A percentile compares a stretch with the other conserved stretches of the same genome.
Evolutionary conservation across 2,797 vertebrate genomes (phyloP).

Genomic region (Uromys caudimaculatus): DNA sequence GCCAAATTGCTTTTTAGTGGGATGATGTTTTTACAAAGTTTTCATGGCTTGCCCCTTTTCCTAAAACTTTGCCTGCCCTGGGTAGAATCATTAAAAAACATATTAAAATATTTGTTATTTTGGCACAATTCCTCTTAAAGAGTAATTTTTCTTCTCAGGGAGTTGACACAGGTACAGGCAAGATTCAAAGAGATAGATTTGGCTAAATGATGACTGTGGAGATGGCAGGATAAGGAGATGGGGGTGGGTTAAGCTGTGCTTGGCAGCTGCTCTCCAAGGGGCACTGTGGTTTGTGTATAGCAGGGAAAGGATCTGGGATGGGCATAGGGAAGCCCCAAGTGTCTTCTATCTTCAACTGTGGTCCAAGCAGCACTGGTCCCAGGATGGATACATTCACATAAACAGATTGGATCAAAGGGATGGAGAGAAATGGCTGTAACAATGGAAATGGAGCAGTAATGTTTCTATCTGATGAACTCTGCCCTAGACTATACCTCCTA

Average conservation of each 20-base stretch:
- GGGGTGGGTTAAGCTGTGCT: not conserved
- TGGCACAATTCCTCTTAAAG: not conserved
- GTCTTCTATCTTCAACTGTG: not conserved
- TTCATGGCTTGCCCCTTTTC: constrained; percentile 57
- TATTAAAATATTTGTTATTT: constrained; percentile 49
- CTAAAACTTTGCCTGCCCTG: constrained; percentile 33
- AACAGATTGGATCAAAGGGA: not conserved
- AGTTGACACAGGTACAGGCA: constrained; percentile 16
- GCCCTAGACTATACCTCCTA: not conserved
- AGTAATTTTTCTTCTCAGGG: constrained; percentile 35
- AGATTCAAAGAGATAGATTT: not conserved
- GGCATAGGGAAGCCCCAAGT: not conserved
- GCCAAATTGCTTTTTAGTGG: constrained; percentile 66
- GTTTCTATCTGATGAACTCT: not conserved
- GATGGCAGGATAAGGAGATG: not conserved
- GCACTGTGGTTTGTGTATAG: not conserved
- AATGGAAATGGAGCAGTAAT: not conserved
- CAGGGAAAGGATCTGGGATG: not conserved
- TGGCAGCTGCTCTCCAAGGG: not conserved
- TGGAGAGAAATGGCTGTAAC: not conserved
- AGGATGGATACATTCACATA: not conserved
- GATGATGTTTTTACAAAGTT: constrained; percentile 64
- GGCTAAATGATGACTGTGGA: not conserved
- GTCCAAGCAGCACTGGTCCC: not conserved
- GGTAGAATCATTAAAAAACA: constrained; percentile 58